Percentiles rank a stretch among this genome's conserved stretches.
phyloP scores from a whole-genome alignment of 2,888 invertebrate genomes.

The Phlogophora meticulosa region DNA sequence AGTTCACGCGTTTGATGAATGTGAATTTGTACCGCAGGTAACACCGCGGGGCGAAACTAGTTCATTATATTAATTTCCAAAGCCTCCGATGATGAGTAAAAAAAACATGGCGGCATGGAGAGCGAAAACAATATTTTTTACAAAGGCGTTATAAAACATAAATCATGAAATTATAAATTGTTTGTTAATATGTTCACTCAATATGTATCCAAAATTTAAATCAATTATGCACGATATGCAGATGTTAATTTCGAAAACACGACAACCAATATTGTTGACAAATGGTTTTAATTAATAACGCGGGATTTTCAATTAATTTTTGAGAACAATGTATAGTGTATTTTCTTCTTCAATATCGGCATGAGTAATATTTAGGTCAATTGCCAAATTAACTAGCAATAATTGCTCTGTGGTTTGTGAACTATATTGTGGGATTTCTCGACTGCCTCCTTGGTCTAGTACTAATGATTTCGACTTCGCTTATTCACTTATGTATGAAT shows the following conservation, averaged over 20 bases:
- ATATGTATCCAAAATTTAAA: slow-evolving; percentile 22
- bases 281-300: slow-evolving; percentile 50
- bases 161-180: slow-evolving; percentile 26
- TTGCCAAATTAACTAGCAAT: background rate
- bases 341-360: slow-evolving; percentile 3
- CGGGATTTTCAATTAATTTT: slow-evolving; percentile 41
- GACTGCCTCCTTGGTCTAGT: no score
- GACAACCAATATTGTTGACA: slow-evolving; percentile 47
- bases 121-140: background rate
- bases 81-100: no score
- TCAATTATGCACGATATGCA: slow-evolving; percentile 47
- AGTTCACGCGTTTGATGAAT: no score
- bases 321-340: slow-evolving; percentile 13
- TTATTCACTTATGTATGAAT: no score
- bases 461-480: no score
- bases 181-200: slow-evolving; percentile 28
- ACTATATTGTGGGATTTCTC: no score
- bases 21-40: no score
- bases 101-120: no score
- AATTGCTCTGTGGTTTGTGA: background rate
- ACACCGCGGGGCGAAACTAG: no score
- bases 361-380: slow-evolving; percentile 9
- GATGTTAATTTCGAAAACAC: slow-evolving; percentile 49
- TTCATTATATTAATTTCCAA: no score
- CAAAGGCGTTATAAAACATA: background rate